These are phyloP conservation scores for Xenops minutus DNA, from an alignment of 2,797 vertebrate genomes.

Conservation along the genomic window DNA sequence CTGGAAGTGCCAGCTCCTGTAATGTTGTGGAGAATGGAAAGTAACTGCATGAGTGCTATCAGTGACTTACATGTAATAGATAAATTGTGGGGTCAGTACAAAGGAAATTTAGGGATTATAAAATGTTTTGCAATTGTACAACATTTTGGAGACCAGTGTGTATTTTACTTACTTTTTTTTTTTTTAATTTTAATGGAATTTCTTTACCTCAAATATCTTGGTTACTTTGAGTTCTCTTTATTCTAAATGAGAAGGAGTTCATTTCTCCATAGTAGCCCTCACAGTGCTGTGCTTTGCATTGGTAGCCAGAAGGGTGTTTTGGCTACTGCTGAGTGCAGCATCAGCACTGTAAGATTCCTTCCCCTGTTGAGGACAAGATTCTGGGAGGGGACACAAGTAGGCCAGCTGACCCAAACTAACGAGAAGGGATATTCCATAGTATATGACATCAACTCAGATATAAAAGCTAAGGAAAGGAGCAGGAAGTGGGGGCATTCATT, in stretches of 20 bases:
- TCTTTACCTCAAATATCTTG: neutral
- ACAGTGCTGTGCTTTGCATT: too few relatives aligned
- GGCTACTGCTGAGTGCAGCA: too few relatives aligned
- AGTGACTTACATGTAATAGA: slow-evolving; percentile 8
- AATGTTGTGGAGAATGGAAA: slow-evolving; percentile 57
- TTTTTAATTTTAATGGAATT: neutral
- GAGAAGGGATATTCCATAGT: too few relatives aligned
- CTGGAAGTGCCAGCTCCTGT: neutral
- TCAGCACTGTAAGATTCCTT: too few relatives aligned
- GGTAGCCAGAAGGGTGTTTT: too few relatives aligned
- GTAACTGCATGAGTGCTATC: slow-evolving; percentile 32
- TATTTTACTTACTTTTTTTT: slow-evolving; percentile 2
- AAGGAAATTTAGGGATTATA: slow-evolving; percentile 27
- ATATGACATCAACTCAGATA: too few relatives aligned
- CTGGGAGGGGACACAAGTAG: too few relatives aligned
- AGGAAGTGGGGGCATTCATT: too few relatives aligned
- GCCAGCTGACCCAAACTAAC: too few relatives aligned
- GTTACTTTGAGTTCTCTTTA: neutral
- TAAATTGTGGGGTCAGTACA: slow-evolving; percentile 51
- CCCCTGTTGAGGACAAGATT: too few relatives aligned
- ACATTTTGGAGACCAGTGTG: slow-evolving; percentile 11
- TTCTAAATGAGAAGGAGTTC: neutral
- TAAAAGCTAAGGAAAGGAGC: too few relatives aligned
- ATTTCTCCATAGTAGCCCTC: too few relatives aligned
- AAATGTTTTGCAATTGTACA: slow-evolving; percentile 35